Evolutionary conservation across 2,113 vertebrate genomes (phyloP).

Genomic region (Austrofundulus limnaeus): DNA sequence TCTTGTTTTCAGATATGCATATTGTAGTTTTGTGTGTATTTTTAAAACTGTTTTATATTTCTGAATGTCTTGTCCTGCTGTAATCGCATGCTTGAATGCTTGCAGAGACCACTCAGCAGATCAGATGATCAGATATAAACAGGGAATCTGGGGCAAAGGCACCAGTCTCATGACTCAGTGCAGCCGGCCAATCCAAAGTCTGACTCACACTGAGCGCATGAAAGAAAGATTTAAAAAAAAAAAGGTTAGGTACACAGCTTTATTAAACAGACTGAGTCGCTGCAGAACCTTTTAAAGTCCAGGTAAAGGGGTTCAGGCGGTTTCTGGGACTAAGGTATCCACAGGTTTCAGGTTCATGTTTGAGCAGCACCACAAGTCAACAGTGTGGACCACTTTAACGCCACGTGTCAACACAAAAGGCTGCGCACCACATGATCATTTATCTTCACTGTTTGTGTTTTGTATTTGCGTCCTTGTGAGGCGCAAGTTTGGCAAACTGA

Average conservation of each 20-base stretch:
- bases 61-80: not conserved
- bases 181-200: not conserved
- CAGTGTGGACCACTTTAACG: conserved; percentile 12
- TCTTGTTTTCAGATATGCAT: not conserved
- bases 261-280: no score
- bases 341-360: conserved; percentile 46
- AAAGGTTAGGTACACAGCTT: not conserved
- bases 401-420: conserved; percentile 23
- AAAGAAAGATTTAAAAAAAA: not conserved
- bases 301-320: conserved; percentile 3
- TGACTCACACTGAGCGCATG: not conserved
- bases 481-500: conserved; percentile 1
- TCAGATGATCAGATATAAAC: conserved; percentile 16
- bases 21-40: not conserved
- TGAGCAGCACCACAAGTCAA: conserved; percentile 41
- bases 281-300: conserved; percentile 11
- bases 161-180: not conserved
- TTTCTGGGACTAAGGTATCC: not conserved
- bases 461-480: not conserved
- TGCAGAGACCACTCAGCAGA: not conserved
- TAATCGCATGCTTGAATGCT: no score
- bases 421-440: not conserved
- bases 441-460: not conserved
- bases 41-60: not conserved
- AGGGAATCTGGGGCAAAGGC: conserved; percentile 63